A percentile compares a stretch with the other conserved stretches of the same genome.
Evolutionary conservation across 2,113 vertebrate species (phyloP).

Genomic region (Noturus placidus): DNA sequence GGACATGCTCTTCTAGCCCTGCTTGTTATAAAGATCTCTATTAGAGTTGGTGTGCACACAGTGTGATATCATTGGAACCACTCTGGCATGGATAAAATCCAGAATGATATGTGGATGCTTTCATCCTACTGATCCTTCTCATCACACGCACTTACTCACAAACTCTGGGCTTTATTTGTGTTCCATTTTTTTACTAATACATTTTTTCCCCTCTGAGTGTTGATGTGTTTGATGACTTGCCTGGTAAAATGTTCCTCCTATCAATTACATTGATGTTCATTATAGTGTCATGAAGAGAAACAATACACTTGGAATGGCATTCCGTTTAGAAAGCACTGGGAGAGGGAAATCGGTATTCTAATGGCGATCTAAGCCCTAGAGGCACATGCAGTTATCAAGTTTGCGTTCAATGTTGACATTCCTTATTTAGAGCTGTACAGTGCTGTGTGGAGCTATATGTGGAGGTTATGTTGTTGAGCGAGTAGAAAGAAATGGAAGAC

Average conservation of each 20-base stretch:
- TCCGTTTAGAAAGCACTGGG: constrained; percentile 13
- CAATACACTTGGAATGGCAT: constrained; percentile 23
- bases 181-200: constrained; percentile 24
- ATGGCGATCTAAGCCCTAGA: constrained; percentile 32
- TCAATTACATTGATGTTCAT: constrained; percentile 64
- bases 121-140: not conserved
- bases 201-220: constrained; percentile 22
- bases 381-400: constrained; percentile 53
- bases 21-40: not conserved
- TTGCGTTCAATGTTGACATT: constrained; percentile 53
- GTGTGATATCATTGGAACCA: constrained; percentile 4
- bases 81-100: not conserved
- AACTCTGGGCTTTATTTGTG: constrained; percentile 18
- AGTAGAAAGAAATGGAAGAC: constrained; percentile 13
- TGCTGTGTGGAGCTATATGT: not conserved
- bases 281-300: constrained; percentile 43
- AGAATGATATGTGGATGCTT: not conserved
- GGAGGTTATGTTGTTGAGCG: not conserved
- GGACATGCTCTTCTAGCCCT: not conserved
- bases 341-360: constrained; percentile 26
- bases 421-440: constrained; percentile 4
- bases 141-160: constrained; percentile 6
- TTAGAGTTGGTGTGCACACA: not conserved
- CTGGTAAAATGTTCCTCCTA: constrained; percentile 42
- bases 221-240: constrained; percentile 51